phyloP scores from a whole-genome alignment of 35 echinoderm and acorn worm species.

The Diadema setosum region DNA sequence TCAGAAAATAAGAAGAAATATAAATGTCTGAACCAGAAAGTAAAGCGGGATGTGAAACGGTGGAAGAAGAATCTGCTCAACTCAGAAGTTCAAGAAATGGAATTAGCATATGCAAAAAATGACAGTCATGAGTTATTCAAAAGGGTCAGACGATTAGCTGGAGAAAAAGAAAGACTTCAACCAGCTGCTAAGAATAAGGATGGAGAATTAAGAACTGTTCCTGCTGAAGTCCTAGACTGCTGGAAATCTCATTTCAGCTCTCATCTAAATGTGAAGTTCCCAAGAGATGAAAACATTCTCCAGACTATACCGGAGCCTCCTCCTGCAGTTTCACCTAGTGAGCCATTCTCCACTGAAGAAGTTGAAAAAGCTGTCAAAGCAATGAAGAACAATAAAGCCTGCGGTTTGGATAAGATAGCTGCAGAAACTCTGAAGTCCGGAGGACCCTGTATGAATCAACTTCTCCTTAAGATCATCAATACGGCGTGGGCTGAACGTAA shows the following conservation, averaged over 20 bases:
- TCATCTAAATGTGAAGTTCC: constrained; percentile 15
- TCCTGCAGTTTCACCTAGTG: background rate
- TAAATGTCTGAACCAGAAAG: no score
- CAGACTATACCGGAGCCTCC: background rate
- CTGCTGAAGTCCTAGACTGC: background rate
- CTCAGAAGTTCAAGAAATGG: background rate
- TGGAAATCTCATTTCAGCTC: constrained; percentile 1
- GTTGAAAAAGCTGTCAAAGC: background rate
- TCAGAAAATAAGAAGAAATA: no score
- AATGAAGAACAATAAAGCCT: constrained; percentile 8
- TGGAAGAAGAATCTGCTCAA: no score
- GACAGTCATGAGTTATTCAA: background rate
- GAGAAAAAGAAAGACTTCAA: background rate
- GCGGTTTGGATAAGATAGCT: constrained; percentile 24
- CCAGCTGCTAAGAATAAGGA: constrained; percentile 5
- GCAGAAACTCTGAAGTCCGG: constrained; percentile 19
- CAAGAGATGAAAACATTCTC: background rate
- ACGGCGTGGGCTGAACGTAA: background rate
- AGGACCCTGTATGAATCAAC: background rate
- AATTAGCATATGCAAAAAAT: background rate
- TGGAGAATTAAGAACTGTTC: constrained; percentile 17
- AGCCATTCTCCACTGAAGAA: background rate
- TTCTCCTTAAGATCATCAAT: constrained; percentile 9
- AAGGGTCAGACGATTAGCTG: no score
- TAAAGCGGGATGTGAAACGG: no score